These are phyloP conservation scores for Anoura caudifer DNA, from an alignment of 2,113 vertebrate genomes.

Conservation along the genomic window DNA sequence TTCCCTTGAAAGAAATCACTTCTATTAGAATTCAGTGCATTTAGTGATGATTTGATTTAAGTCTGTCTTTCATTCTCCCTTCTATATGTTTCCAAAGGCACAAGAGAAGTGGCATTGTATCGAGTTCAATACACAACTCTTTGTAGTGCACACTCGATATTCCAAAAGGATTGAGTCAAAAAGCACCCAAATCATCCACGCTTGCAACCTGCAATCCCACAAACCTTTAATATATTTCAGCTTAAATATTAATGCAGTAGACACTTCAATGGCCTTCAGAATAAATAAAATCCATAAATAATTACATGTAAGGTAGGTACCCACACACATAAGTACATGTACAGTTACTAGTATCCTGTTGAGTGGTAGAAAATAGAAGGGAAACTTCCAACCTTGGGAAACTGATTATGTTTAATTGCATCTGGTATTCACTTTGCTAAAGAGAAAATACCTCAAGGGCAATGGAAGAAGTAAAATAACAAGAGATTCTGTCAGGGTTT, in stretches of 20 bases:
- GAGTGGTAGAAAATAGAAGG: background rate
- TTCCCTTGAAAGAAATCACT: background rate
- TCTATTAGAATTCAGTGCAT: background rate
- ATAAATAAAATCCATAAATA: background rate
- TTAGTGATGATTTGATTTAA: background rate
- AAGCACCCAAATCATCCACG: background rate
- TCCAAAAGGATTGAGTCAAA: background rate
- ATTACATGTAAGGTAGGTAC: background rate
- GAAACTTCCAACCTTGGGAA: background rate
- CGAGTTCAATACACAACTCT: background rate
- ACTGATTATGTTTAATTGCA: background rate
- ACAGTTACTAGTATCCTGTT: background rate
- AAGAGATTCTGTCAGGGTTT: background rate
- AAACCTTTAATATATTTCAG: background rate
- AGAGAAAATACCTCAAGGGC: background rate
- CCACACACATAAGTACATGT: accelerated
- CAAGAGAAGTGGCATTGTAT: background rate
- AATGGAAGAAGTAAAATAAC: background rate
- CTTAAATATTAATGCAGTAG: background rate
- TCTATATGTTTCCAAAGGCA: background rate
- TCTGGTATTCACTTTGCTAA: background rate
- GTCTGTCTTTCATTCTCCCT: background rate
- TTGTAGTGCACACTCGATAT: background rate
- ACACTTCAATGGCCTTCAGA: background rate
- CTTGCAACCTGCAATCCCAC: background rate